Evolutionary conservation across 2,113 vertebrate genomes (phyloP), one percentile per base, ranked within the genome.

Genomic region (Corythoichthys intestinalis): DNA sequence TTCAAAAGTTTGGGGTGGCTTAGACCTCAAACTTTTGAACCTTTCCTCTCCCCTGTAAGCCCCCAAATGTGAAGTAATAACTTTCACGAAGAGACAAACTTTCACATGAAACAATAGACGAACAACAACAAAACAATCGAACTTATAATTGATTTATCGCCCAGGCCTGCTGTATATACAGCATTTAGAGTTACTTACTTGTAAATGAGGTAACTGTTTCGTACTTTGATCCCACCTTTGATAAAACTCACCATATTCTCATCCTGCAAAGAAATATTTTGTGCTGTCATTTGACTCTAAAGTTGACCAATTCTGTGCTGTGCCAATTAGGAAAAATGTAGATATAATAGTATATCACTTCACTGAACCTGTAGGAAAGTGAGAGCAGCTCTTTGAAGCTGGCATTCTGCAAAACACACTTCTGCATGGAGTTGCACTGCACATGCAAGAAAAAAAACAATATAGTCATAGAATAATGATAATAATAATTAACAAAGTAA

Each of bases 221-320:
- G 91, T 46, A 94, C 90, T 89, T 94, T 94, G 68, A 94, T 93
- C 67, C 93, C 93, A 74, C 93, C 93, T 90, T 94, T 94, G 75
- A 94, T 93, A 66, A 94, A 94, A 82, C 91, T 93, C 86, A 94
- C 92, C 93, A 94, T 94, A 80, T 91, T 94, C 83, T 94, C 93
- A 85, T 94, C 93, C 93, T 94, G 78, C 34, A 69, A 69, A 37
- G 6, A 34, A 4, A 1, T 37, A 38, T 65, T 56, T 17, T 10
- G 20, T 56, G 39, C 48, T 20, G 47, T 52, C 35, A 72, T 62
- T 17, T 41, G 8, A 50, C 12, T 4, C 3, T 3, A 28, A 12
- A 10, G 4, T 46, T 28, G 56, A 37, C 10, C 5, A 9, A 44
- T n/a, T 44, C 11, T 28, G 39, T 28, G 41, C 44, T 14, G 17